Conservation (phyloP, 1,140 invertebrate genomes). For the Pteromalus puparum region DNA sequence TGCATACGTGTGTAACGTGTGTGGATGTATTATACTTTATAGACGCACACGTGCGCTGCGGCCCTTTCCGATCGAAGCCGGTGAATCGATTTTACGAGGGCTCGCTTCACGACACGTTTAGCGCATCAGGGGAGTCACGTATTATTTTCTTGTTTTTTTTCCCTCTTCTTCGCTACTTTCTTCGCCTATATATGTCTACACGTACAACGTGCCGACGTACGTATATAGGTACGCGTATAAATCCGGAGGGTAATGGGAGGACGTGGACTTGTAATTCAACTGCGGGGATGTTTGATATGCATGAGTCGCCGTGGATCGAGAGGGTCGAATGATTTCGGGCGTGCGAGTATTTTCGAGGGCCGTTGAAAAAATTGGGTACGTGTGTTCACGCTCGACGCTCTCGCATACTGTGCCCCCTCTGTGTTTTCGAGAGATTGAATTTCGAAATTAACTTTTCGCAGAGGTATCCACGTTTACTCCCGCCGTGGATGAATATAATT, state of each 20-base stretch:
- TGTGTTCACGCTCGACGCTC: neutral
- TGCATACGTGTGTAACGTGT: neutral
- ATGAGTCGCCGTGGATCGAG: neutral
- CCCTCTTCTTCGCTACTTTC: neutral
- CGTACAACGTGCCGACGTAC: neutral
- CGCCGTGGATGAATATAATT: too few relatives aligned
- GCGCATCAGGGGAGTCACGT: neutral
- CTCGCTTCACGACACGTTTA: conserved; percentile 19
- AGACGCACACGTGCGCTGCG: too few relatives aligned
- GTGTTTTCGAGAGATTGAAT: neutral
- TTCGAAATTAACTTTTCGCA: neutral
- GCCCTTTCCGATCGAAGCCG: neutral
- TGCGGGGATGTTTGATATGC: conserved; percentile 18
- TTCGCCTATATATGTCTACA: neutral
- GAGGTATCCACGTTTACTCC: too few relatives aligned
- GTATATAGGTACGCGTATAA: neutral
- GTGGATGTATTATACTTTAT: too few relatives aligned
- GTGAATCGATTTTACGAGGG: conserved; percentile 35
- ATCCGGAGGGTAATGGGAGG: conserved; percentile 5
- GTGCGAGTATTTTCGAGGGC: neutral
- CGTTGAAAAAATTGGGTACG: neutral
- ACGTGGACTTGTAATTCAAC: conserved; percentile 28
- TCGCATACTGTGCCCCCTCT: neutral
- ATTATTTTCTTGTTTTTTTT: conserved; percentile 26
- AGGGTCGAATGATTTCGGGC: conserved; percentile 4